Base-by-base conservation (phyloP, 2,888 invertebrate species). In the Nezara viridula region DNA sequence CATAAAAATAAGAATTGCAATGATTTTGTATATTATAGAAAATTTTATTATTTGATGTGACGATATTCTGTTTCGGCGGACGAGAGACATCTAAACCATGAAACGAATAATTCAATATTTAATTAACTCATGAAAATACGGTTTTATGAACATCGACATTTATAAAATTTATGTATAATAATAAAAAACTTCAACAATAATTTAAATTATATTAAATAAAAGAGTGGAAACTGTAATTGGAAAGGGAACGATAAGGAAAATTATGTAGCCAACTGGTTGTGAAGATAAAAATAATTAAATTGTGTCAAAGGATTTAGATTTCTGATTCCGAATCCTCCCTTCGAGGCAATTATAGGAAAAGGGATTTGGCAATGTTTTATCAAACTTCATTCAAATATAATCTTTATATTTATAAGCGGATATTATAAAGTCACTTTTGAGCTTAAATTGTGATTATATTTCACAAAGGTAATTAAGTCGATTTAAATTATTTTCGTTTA, bases 281-380 rank as follows among this genome's bases (percentile, higher is more conserved):
- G 44, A 47, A 81, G 81, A 81, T 81, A 81, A 81, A 81, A 47
- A 81, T 81, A 81, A 81, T 81, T 81, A 81, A 81, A 81, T 81
- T 81, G 24, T 81, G 81, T 44, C 81, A 47, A 81, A 81, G 81
- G 81, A 44, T 81, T 81, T 47, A 81, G 81, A 40, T 81, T 73
- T 37, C 66, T 37, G 66, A 73, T 73, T 73, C 32, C 14, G 32
- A 19, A 19, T 21, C 37, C n/a, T 16, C 4, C 19, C 32, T 19
- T 16, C 27, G 1, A 81, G 81, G 44, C 81, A 81, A 81, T 81
- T 81, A 81, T 81, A 81, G 81, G 81, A 81, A 81, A 81, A 81
- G 24, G 81, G 81, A 81, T 81, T 81, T 81, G 81, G n/a, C 40
- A 40, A 81, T 81, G 81, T 81, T 81, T 81, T 81, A 81, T 81